Evolutionary conservation across 1,140 invertebrate species (phyloP).

Genomic region (Cydia strobilella): DNA sequence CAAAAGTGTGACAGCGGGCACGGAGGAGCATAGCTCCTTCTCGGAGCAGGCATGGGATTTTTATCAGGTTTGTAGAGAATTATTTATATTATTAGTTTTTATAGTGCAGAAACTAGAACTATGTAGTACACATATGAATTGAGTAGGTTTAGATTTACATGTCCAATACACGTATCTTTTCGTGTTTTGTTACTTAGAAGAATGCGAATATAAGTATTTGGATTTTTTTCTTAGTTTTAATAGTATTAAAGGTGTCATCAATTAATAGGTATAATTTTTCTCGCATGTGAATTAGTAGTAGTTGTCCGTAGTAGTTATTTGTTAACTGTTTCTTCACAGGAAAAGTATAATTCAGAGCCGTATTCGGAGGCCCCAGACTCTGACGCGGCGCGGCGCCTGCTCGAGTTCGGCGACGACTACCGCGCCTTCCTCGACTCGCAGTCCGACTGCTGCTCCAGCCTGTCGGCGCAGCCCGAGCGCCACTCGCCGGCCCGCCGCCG

Average conservation of each 20-base stretch:
- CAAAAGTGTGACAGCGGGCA: conserved; percentile 78
- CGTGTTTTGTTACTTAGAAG: neutral
- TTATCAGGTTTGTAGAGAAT: conserved; percentile 82
- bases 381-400: conserved; percentile 88
- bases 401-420: conserved; percentile 96
- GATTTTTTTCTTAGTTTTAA: neutral
- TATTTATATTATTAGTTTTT: neutral
- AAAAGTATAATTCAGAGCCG: conserved; percentile 94
- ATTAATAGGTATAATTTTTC: neutral
- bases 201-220: neutral
- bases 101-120: neutral
- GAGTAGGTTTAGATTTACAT: neutral
- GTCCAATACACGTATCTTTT: neutral
- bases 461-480: conserved; percentile 84
- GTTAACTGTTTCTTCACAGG: conserved; percentile 80
- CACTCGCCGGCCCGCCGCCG: conserved; percentile 74
- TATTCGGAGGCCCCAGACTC: conserved; percentile 95
- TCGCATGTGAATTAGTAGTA: neutral
- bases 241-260: neutral
- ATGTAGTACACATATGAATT: conserved; percentile 1
- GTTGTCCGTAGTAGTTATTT: conserved; percentile 5
- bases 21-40: conserved; percentile 88
- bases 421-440: conserved; percentile 92
- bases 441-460: conserved; percentile 89
- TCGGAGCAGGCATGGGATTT: conserved; percentile 94